Conservation (phyloP, 2,113 vertebrate species). For the Xenopus tropicalis region UCB_Xtro_10.0 CM004448.2:16877501-16878000, state of each 20-base stretch:
- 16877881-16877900: conserved; percentile 44
- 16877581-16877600: no score
- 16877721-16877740: conserved; percentile 42
- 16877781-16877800: conserved; percentile 61
- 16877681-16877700: conserved; percentile 12
- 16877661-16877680: background rate
- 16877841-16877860: conserved; percentile 60
- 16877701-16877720: conserved; percentile 29
- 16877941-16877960: conserved; percentile 41
- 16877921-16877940: conserved; percentile 17
- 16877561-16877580: no score
- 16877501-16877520: conserved; percentile 6
- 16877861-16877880: conserved; percentile 53
- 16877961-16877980: conserved; percentile 32
- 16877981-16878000: conserved; percentile 10
- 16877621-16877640: background rate
- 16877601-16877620: no score
- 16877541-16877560: no score
- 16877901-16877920: conserved; percentile 53
- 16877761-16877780: conserved; percentile 58
- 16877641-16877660: conserved; percentile 9
- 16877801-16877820: conserved; percentile 59
- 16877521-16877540: conserved; percentile 34
- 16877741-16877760: conserved; percentile 48
- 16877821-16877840: conserved; percentile 60